Evolutionary conservation across 2,888 invertebrate species (phyloP), one percentile per base, ranked within the genome.

Genomic region (Tribolium freemani): DNA sequence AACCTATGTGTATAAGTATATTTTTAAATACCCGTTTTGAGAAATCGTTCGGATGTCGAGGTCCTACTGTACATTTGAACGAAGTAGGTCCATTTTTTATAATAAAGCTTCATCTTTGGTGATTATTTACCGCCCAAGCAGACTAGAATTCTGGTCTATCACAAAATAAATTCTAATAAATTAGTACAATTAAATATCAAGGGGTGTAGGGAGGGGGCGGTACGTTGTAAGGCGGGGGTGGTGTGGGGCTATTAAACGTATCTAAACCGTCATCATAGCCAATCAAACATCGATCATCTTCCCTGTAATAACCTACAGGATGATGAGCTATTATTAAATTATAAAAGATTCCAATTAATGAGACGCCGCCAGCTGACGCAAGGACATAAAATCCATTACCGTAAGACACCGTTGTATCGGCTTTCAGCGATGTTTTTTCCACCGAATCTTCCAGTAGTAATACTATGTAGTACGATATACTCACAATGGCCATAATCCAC

Each of bases 401-500:
- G 85, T 91, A 91, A 77, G 90, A 88, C 61, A 92, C 91, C 83
- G 88, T 84, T 81, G 89, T 79, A 38, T 85, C 82, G 20, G 81
- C 78, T 69, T 84, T 87, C 73, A 84, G 85, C 81, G 86, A 86
- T 76, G 87, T 85, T 77, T 89, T 89, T 61, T 88, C 88, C 74
- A 90, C 86, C 60, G 89, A 89, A 83, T 90, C 90, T 75, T 92
- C 90, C 73, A 93, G 86, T 45, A 92, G 87, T 57, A 90, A 89
- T 16, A 92, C 90, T 50, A 92, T 89, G 83, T 92, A 92, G 82
- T 93, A 93, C 81, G 92, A 91, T 63, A 93, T 90, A 66, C 92
- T 91, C 61, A 93, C 91, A 75, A 93, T 91, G 16, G 90, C 89
- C 75, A 93, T 91, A 75, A 93, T 91, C 88, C 92, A 90, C 80